A percentile compares a stretch with the other conserved stretches of the same genome.
These are phyloP conservation scores for Campopleginae sp. DNA, from an alignment of 2,888 invertebrate species.

Conservation along the genomic window DNA sequence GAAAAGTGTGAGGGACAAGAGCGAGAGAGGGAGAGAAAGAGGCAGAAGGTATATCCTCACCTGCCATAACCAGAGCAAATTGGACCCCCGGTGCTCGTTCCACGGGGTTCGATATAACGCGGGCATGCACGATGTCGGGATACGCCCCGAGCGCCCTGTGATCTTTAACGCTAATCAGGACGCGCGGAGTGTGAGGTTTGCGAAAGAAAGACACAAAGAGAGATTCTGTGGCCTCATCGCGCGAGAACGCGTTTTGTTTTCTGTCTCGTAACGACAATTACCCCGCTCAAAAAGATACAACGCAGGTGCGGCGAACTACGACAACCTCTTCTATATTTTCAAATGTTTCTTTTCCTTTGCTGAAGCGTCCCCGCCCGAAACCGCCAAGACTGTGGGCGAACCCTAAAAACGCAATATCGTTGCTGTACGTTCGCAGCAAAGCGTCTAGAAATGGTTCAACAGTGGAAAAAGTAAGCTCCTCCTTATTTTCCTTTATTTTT, in stretches of 20 bases:
- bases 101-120: slow-evolving; percentile 59
- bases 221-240: neutral
- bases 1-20: neutral
- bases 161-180: slow-evolving; percentile 76
- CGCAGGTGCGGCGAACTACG: slow-evolving; percentile 68
- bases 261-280: slow-evolving; percentile 71
- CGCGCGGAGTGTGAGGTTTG: slow-evolving; percentile 56
- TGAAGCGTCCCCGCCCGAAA: neutral
- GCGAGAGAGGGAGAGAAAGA: slow-evolving; percentile 15
- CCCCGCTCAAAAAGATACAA: slow-evolving; percentile 61
- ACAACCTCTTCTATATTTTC: slow-evolving; percentile 9
- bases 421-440: neutral
- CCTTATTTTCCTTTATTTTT: neutral
- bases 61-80: slow-evolving; percentile 77
- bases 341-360: slow-evolving; percentile 12
- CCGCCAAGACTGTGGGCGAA: neutral
- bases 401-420: neutral
- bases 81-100: slow-evolving; percentile 69
- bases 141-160: slow-evolving; percentile 74
- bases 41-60: slow-evolving; percentile 61
- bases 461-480: neutral
- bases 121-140: slow-evolving; percentile 62
- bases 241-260: slow-evolving; percentile 39
- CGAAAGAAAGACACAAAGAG: slow-evolving; percentile 26
- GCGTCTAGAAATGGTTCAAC: neutral